phyloP scores from a whole-genome alignment of 1,140 invertebrate genomes.

The Centruroides vittatus region DNA sequence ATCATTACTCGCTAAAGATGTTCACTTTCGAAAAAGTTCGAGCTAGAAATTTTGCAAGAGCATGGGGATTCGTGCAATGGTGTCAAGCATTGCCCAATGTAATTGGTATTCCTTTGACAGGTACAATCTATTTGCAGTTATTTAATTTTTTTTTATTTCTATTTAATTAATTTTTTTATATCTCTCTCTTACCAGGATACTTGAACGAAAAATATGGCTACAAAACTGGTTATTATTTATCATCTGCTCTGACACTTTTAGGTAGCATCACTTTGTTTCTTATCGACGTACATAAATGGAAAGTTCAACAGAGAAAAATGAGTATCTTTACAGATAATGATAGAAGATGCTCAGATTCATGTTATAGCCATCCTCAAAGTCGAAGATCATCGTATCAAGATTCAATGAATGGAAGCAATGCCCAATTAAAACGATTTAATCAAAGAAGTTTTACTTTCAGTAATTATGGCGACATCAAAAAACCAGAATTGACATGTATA shows the following conservation, averaged over 20 bases:
- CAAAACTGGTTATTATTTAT: conserved; percentile 65
- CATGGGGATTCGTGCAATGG: conserved; percentile 77
- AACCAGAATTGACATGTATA: conserved; percentile 58
- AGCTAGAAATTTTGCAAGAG: conserved; percentile 69
- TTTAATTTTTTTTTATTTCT: too few species aligned
- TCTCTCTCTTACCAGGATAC: conserved; percentile 35
- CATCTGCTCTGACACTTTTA: conserved; percentile 56
- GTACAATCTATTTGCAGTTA: conserved; percentile 18
- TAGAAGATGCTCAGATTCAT: background rate
- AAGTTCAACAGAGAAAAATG: background rate
- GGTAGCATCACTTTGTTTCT: conserved; percentile 61
- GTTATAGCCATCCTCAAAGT: background rate
- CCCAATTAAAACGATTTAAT: background rate
- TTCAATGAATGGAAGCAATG: background rate
- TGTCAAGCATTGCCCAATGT: conserved; percentile 70
- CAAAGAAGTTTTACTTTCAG: background rate
- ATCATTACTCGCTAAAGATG: conserved; percentile 73
- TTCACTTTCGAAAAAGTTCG: conserved; percentile 68
- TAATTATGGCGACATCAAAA: conserved; percentile 7
- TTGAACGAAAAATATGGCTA: conserved; percentile 56
- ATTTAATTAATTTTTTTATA: too few species aligned
- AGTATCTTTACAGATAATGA: background rate
- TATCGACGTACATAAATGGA: conserved; percentile 54
- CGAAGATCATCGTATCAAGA: background rate
- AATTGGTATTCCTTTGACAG: conserved; percentile 67